phyloP scores from a whole-genome alignment of 53 echinoderm and acorn worm genomes.

The Holothuria scabra region DNA sequence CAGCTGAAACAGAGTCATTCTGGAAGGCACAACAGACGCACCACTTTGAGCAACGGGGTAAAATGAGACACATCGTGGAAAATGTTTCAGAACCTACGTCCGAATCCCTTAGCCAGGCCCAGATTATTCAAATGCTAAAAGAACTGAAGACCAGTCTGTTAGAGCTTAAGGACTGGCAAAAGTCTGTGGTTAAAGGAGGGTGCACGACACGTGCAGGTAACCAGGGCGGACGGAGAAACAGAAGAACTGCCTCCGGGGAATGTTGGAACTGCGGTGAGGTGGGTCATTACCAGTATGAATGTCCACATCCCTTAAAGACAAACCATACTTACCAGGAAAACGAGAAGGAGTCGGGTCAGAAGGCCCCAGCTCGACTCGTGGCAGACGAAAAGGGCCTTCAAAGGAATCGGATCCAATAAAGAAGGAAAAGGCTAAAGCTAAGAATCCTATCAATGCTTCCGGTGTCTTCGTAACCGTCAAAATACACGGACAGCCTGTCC shows the following conservation, averaged over 20 bases:
- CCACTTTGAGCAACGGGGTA: slow-evolving; percentile 5
- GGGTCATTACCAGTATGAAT: neutral
- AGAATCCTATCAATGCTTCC: neutral
- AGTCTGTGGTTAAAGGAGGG: too few species aligned
- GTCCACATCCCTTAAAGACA: neutral
- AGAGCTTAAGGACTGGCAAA: too few species aligned
- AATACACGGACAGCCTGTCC: neutral
- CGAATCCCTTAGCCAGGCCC: too few species aligned
- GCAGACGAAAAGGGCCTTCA: neutral
- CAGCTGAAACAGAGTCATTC: neutral
- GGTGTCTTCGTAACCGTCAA: neutral
- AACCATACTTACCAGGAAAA: neutral
- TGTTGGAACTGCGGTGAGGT: neutral
- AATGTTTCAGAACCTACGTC: neutral
- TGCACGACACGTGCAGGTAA: too few species aligned
- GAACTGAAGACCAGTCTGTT: too few species aligned
- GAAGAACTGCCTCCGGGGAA: neutral
- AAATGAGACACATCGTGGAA: neutral
- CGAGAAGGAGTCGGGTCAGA: neutral
- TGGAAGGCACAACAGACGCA: neutral
- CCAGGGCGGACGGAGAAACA: too few species aligned
- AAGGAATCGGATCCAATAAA: neutral
- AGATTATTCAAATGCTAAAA: too few species aligned
- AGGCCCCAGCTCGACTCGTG: neutral
- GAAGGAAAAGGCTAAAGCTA: neutral